These are phyloP conservation scores for Indicator maculatus DNA, from an alignment of 2,113 vertebrate genomes.

Conservation along the genomic window DNA sequence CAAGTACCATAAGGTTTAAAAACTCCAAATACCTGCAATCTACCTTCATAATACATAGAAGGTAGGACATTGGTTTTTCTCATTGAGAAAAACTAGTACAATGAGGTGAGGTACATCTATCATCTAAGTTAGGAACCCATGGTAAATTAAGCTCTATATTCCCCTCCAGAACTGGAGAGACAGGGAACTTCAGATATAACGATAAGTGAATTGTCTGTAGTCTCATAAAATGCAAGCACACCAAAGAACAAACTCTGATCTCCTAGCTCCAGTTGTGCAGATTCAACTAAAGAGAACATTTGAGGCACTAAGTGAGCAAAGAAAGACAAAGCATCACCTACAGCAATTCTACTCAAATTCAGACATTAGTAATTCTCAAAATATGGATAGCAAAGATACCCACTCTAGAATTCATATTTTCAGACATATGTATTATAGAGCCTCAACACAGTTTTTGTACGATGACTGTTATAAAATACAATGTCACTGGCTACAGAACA, in stretches of 20 bases:
- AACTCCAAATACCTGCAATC: background rate
- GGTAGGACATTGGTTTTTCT: background rate
- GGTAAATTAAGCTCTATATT: background rate
- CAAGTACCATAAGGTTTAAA: background rate
- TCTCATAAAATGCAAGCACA: background rate
- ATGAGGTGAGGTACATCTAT: background rate
- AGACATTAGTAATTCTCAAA: background rate
- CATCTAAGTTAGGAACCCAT: background rate
- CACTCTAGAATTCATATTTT: background rate
- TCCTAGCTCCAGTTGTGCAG: background rate
- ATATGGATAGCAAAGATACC: background rate
- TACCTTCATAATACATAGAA: background rate
- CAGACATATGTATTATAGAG: background rate
- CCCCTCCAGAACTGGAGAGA: background rate
- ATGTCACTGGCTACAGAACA: background rate
- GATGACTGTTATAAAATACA: background rate
- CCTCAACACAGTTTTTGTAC: background rate
- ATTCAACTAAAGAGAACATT: background rate
- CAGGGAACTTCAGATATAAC: background rate
- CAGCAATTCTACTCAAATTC: background rate
- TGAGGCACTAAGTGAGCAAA: background rate
- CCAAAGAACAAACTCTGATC: background rate
- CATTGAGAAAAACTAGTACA: background rate
- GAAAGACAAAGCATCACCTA: background rate
- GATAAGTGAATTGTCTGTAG: accelerated